These are phyloP conservation scores for Phyllotreta striolata DNA, from an alignment of 2,888 invertebrate species.

Conservation along the genomic window DNA sequence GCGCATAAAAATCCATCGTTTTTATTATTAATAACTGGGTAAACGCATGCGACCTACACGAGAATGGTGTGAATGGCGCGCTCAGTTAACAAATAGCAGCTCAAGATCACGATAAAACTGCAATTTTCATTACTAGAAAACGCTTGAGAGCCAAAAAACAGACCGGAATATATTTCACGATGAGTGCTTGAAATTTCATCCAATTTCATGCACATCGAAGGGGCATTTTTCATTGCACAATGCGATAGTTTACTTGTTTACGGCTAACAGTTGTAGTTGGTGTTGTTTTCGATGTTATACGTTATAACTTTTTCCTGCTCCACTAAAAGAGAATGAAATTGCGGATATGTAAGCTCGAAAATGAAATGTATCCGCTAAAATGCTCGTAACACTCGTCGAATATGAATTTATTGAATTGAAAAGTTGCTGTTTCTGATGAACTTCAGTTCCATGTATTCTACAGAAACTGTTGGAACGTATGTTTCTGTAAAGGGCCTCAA, in stretches of 20 bases:
- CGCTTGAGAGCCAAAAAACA: conserved; percentile 22
- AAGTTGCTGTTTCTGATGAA: too few relatives aligned
- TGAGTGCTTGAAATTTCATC: conserved; percentile 19
- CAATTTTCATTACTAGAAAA: conserved; percentile 30
- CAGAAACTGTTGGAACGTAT: too few relatives aligned
- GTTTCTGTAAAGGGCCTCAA: too few relatives aligned
- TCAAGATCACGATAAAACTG: conserved; percentile 32
- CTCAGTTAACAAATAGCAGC: conserved; percentile 30
- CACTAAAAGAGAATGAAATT: conserved; percentile 10
- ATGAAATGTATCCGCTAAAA: conserved; percentile 2
- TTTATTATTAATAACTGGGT: conserved; percentile 35
- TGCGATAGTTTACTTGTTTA: conserved; percentile 28
- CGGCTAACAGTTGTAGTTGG: conserved; percentile 23
- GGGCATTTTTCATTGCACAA: conserved; percentile 23
- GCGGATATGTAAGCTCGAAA: conserved; percentile 6
- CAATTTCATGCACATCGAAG: conserved; percentile 30
- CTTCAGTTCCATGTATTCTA: too few relatives aligned
- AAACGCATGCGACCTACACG: conserved; percentile 29
- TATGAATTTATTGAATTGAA: too few relatives aligned
- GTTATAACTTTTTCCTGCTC: conserved; percentile 22
- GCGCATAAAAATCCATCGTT: conserved; percentile 18
- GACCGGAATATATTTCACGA: conserved; percentile 17
- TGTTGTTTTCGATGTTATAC: conserved; percentile 21
- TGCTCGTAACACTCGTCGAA: too few relatives aligned
- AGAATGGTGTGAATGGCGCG: conserved; percentile 32